Percentiles rank a stretch among this genome's conserved stretches.
phyloP scores from a whole-genome alignment of 2,888 invertebrate genomes.

The Dolichomitus sp. region DNA sequence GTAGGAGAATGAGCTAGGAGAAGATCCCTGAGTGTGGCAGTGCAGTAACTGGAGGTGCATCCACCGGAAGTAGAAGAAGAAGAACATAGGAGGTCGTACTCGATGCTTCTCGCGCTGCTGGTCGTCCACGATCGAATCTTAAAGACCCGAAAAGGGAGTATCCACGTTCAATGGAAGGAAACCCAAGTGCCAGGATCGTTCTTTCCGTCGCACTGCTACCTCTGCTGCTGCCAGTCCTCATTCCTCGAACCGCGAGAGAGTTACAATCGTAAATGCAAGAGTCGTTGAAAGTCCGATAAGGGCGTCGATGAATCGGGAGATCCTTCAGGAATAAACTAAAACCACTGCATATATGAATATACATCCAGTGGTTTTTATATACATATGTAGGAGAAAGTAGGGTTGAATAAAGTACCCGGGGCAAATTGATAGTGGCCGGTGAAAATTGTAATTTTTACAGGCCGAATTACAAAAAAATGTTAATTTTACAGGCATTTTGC shows the following conservation, averaged over 20 bases:
- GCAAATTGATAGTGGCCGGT: no score
- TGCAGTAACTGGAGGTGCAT: slow-evolving; percentile 47
- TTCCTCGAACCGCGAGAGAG: slow-evolving; percentile 54
- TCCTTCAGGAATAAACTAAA: slow-evolving; percentile 47
- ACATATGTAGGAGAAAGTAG: not conserved
- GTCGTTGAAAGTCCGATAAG: slow-evolving; percentile 79
- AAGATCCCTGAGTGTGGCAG: slow-evolving; percentile 22
- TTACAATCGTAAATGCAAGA: slow-evolving; percentile 74
- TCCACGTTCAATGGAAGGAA: slow-evolving; percentile 21
- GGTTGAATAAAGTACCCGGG: not conserved
- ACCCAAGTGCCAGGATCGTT: slow-evolving; percentile 37
- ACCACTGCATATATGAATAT: slow-evolving; percentile 21
- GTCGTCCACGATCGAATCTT: slow-evolving; percentile 60
- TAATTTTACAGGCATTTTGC: not conserved
- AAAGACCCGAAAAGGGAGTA: slow-evolving; percentile 53
- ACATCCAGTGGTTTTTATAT: not conserved
- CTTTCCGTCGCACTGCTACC: slow-evolving; percentile 14
- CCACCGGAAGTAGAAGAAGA: slow-evolving; percentile 59
- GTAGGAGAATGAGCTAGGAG: slow-evolving; percentile 33
- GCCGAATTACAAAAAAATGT: not conserved
- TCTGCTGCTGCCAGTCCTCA: slow-evolving; percentile 27
- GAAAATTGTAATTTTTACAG: not conserved
- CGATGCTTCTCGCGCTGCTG: slow-evolving; percentile 44
- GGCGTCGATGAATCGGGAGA: slow-evolving; percentile 47
- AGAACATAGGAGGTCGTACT: slow-evolving; percentile 41